A percentile compares a stretch with the other conserved stretches of the same genome.
These are phyloP conservation scores for Neoitamus cyanurus DNA, from an alignment of 2,888 invertebrate species.

Conservation along the genomic window DNA sequence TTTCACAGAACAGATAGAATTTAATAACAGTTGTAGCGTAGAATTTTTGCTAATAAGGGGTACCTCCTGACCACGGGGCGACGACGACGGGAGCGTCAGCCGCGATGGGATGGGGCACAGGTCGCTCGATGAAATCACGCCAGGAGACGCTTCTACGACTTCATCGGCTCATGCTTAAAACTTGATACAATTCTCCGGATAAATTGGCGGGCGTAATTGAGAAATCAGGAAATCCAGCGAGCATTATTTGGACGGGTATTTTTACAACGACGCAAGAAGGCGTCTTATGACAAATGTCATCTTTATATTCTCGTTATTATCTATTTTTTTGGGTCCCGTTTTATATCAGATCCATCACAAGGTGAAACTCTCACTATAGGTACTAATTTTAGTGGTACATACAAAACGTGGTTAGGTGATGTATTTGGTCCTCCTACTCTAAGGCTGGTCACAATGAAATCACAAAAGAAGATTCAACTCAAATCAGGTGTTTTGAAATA, in stretches of 20 bases:
- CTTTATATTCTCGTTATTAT: too few species aligned
- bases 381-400: too few species aligned
- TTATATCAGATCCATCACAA: too few species aligned
- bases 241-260: background rate
- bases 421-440: too few species aligned
- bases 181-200: background rate
- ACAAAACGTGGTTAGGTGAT: too few species aligned
- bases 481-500: too few species aligned
- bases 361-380: too few species aligned
- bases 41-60: background rate
- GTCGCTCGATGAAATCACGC: background rate
- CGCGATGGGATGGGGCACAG: background rate
- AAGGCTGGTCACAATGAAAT: too few species aligned
- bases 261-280: background rate
- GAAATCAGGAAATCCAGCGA: background rate
- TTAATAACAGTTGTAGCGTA: conserved; percentile 8
- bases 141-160: background rate
- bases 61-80: background rate
- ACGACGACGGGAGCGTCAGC: background rate
- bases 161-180: background rate
- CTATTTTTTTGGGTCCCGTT: too few species aligned
- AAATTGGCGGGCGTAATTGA: background rate
- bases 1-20: background rate
- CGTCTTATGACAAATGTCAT: too few species aligned
- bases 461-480: too few species aligned